phyloP scores from a whole-genome alignment of 2,888 invertebrate genomes.

The Tetanocera ferruginea region DNA sequence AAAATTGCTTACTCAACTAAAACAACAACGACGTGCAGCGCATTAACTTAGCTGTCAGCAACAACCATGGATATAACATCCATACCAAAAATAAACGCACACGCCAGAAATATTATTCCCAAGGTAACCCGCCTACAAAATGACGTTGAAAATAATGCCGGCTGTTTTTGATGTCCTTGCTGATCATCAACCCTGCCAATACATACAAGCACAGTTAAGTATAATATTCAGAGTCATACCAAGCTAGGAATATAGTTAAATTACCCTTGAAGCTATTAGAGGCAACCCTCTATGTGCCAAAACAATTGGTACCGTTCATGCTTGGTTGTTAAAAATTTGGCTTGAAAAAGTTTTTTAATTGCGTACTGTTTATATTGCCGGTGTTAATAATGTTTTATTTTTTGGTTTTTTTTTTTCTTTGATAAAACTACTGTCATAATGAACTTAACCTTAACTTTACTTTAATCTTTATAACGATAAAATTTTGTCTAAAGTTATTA shows the following conservation, averaged over 20 bases:
- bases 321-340: not conserved
- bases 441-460: no score
- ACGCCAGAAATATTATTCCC: not conserved
- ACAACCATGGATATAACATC: not conserved
- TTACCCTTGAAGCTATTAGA: constrained; percentile 11
- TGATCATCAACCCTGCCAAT: not conserved
- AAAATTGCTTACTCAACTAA: constrained; percentile 5
- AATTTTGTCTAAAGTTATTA: no score
- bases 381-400: constrained; percentile 5
- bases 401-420: constrained; percentile 9
- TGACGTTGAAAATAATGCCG: constrained; percentile 6
- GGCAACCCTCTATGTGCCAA: not conserved
- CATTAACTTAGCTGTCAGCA: constrained; percentile 1
- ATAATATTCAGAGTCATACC: not conserved
- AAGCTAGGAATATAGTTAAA: not conserved
- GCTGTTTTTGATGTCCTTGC: constrained; percentile 17
- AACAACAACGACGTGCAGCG: not conserved
- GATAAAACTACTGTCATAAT: no score
- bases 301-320: not conserved
- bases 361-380: not conserved
- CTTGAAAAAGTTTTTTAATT: not conserved
- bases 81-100: not conserved
- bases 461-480: no score
- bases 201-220: not conserved
- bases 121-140: not conserved